phyloP scores from a whole-genome alignment of 2,888 invertebrate genomes.

The Melieria omissa region DNA sequence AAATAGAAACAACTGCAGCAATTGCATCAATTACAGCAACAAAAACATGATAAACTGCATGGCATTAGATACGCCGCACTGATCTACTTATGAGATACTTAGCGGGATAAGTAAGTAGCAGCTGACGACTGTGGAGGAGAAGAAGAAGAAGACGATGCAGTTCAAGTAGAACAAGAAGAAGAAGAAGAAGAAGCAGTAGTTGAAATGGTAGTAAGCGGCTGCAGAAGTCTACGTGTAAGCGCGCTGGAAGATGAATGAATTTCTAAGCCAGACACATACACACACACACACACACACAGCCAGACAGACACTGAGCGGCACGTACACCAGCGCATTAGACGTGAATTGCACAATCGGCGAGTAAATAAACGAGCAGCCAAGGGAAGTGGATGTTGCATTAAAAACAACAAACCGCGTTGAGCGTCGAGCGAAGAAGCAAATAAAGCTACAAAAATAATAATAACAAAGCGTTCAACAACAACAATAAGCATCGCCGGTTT shows the following conservation, averaged over 20 bases:
- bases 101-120: conserved; percentile 27
- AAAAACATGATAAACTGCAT: conserved; percentile 26
- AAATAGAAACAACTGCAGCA: conserved; percentile 39
- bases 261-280: background rate
- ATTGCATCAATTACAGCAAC: conserved; percentile 31
- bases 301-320: too few species aligned
- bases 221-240: background rate
- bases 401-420: too few species aligned
- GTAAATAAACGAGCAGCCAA: background rate
- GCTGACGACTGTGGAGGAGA: conserved; percentile 11
- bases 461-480: conserved; percentile 16
- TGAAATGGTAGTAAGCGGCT: too few species aligned
- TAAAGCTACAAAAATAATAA: conserved; percentile 4
- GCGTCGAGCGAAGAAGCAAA: background rate
- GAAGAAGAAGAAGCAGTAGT: background rate
- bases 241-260: background rate
- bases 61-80: conserved; percentile 22
- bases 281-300: background rate
- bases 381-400: conserved; percentile 5
- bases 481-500: background rate
- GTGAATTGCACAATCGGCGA: background rate
- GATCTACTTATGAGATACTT: conserved; percentile 36
- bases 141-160: conserved; percentile 2
- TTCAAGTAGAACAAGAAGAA: background rate
- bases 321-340: too few species aligned